Base-by-base conservation (phyloP, 1,140 invertebrate species). In the Dreissena rostriformis region DNA sequence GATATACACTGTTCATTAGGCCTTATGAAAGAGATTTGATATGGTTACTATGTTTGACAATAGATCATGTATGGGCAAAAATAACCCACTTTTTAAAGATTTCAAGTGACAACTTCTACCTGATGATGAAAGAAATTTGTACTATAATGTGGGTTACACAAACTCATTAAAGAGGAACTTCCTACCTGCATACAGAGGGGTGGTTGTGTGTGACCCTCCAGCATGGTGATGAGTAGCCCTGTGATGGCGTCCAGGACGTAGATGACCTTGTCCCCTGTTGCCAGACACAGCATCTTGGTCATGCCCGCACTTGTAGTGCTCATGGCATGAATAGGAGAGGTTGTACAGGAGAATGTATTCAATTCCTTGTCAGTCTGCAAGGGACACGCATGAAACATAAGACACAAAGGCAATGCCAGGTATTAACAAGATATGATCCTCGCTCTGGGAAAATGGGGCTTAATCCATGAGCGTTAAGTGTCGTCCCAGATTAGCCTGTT, bases 211-310 rank as follows among this genome's bases (percentile, higher is more conserved):
- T 84, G 82, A 39, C 82, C 82, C n/a, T 84, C 74, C 19, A 84
- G 22, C 82, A 84, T 84, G 28, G 82, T 84, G 66, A 84, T 77
- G 57, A 84, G 65, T 14, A 84, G 29, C 15, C 82, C 82, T 22
- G 82, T 77, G 66, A 77, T 77, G 19, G 74, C 82, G 72, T 84
- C 82, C 24, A 77, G 67, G 8, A 84, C 49, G 73, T 84, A 84
- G 52, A 84, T 77, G 10, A 77, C 67, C 29, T 72, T 77, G 53
- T 84, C 82, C 26, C 51, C 74, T 17, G 82, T 84, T 1, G 52
- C 82, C 29, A 77, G 49, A 78, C 82, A 84, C 24, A 84, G 70
- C 82, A 84, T 77, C 67, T 84, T 84, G 12, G 82, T 84, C 82
- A 84, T 84, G 7, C 82, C 82, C 1, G 82, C 82, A 63, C 82